phyloP scores from a whole-genome alignment of 2,797 vertebrate species.

The Poeciliopsis infans region DNA sequence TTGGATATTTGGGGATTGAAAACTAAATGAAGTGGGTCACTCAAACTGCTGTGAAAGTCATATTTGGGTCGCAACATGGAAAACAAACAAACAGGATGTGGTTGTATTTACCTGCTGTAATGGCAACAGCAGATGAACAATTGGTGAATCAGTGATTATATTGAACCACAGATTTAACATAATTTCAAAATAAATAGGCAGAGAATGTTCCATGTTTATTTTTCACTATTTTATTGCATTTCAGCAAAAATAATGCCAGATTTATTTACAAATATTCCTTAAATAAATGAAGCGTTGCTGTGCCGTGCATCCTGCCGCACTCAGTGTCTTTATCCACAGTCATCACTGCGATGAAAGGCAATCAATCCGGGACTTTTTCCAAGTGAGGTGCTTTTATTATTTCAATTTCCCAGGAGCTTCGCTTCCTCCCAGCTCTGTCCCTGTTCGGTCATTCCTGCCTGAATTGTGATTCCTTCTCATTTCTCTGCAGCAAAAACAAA shows the following conservation, averaged over 20 bases:
- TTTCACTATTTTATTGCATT: background rate
- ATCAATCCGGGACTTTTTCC: slow-evolving; percentile 15
- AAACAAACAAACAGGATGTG: background rate
- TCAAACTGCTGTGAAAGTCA: background rate
- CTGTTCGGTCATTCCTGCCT: slow-evolving; percentile 37
- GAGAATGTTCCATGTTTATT: background rate
- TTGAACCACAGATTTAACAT: background rate
- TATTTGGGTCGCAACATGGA: background rate
- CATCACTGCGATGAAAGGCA: slow-evolving; percentile 5
- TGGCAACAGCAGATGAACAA: background rate
- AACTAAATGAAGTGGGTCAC: no score
- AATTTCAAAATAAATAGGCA: background rate
- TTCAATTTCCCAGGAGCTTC: slow-evolving; percentile 54
- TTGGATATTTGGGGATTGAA: background rate
- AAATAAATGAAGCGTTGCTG: no score
- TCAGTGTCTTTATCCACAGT: slow-evolving; percentile 27
- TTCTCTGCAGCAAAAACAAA: slow-evolving; percentile 32
- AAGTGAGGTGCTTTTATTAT: slow-evolving; percentile 39
- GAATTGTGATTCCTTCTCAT: slow-evolving; percentile 29
- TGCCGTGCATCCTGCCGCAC: background rate
- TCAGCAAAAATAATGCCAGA: background rate
- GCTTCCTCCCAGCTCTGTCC: slow-evolving; percentile 16
- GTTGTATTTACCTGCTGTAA: background rate
- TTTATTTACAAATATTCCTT: background rate
- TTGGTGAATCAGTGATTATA: background rate